phyloP scores from a whole-genome alignment of 2,113 vertebrate species.

The Caloenas nicobarica region DNA sequence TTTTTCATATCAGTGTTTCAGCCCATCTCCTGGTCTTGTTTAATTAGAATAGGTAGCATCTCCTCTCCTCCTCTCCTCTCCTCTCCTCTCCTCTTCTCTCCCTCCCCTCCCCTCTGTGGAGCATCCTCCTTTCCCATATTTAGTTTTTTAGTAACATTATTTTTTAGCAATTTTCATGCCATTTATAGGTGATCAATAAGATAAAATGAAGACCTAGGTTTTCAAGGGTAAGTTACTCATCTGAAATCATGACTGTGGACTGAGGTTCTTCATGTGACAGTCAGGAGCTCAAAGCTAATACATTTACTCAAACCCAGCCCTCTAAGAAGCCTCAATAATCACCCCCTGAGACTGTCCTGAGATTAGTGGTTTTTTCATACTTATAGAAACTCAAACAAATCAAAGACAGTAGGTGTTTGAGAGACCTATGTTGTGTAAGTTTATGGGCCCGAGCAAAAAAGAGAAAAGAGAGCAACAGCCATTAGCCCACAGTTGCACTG shows the following conservation, averaged over 20 bases:
- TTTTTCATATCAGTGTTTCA: too few species aligned
- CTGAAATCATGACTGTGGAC: background rate
- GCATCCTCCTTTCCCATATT: too few species aligned
- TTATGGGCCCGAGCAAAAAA: background rate
- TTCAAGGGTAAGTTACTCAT: background rate
- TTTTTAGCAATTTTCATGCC: background rate
- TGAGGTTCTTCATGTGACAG: background rate
- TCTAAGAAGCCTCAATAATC: background rate
- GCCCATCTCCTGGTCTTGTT: too few species aligned
- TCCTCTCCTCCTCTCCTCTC: too few species aligned
- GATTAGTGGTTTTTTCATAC: background rate
- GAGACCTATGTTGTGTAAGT: background rate
- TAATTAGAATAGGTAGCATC: too few species aligned
- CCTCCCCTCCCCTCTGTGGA: background rate
- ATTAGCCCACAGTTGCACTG: background rate
- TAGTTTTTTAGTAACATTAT: too few species aligned
- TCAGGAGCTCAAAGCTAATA: background rate
- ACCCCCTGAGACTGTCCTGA: background rate
- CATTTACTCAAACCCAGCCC: background rate
- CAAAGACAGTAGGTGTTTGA: background rate
- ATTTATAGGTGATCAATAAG: background rate
- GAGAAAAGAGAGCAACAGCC: background rate
- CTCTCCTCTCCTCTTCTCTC: too few species aligned
- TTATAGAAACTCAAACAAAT: background rate
- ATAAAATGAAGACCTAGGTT: background rate